A percentile compares a stretch with the other conserved stretches of the same genome.
phyloP scores from a whole-genome alignment of 1,140 invertebrate genomes.

The Zaprionus inermis region DNA sequence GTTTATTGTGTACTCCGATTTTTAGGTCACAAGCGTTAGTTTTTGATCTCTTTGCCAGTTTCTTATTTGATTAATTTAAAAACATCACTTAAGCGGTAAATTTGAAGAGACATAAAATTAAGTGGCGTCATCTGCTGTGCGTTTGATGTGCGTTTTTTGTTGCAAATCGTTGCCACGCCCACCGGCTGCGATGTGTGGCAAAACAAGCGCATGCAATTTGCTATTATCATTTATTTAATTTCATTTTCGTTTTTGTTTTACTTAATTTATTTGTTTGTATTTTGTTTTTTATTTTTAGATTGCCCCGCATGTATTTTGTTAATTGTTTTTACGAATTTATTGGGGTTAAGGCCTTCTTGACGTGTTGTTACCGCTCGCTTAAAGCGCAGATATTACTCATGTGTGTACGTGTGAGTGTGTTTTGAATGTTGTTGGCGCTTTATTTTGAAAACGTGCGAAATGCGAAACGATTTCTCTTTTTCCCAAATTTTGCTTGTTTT shows the following conservation, averaged over 20 bases:
- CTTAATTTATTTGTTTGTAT: slow-evolving; percentile 26
- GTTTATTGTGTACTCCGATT: too few species aligned
- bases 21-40: too few species aligned
- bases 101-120: background rate
- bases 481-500: slow-evolving; percentile 21
- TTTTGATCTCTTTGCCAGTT: too few species aligned
- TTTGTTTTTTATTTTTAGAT: slow-evolving; percentile 29
- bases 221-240: slow-evolving; percentile 6
- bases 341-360: slow-evolving; percentile 68
- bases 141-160: background rate
- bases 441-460: slow-evolving; percentile 52
- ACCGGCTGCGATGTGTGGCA: too few species aligned
- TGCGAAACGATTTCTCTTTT: slow-evolving; percentile 54
- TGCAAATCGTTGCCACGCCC: slow-evolving; percentile 35
- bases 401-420: slow-evolving; percentile 24
- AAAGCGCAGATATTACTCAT: slow-evolving; percentile 39
- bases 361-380: slow-evolving; percentile 39
- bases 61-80: background rate
- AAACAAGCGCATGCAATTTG: background rate
- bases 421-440: slow-evolving; percentile 32
- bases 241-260: slow-evolving; percentile 9
- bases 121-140: slow-evolving; percentile 40
- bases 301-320: slow-evolving; percentile 34
- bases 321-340: slow-evolving; percentile 74
- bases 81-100: background rate